These are phyloP conservation scores for Lates japonicus DNA, from an alignment of 2,797 vertebrate genomes.

Conservation along the genomic window DNA sequence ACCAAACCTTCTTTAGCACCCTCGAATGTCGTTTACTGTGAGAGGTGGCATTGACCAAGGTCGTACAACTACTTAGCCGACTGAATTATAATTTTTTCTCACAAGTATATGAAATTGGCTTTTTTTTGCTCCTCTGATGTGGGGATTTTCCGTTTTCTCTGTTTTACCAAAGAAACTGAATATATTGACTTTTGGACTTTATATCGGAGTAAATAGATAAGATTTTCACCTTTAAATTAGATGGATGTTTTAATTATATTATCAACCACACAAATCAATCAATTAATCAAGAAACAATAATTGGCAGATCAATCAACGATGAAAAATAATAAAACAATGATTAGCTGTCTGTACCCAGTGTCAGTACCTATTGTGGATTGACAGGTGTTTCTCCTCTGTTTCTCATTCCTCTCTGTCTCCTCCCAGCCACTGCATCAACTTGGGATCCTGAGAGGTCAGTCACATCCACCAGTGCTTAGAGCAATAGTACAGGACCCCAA, in stretches of 20 bases:
- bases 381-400: constrained; percentile 38
- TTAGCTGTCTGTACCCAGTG: background rate
- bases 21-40: no score
- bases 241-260: background rate
- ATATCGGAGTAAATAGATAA: background rate
- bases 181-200: background rate
- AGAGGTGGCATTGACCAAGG: no score
- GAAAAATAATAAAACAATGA: background rate
- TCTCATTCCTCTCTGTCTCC: constrained; percentile 45
- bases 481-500: no score
- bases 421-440: constrained; percentile 99
- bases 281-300: background rate
- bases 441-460: constrained; percentile 99
- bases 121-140: background rate
- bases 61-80: no score
- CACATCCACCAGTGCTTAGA: constrained; percentile 99
- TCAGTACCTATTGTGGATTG: constrained; percentile 10
- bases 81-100: no score
- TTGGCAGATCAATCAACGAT: background rate
- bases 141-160: no score
- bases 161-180: background rate
- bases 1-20: no score
- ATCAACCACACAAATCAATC: background rate
- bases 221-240: background rate
- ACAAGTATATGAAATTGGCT: no score